These are phyloP conservation scores for Eupithecia subumbrata DNA, from an alignment of 2,888 invertebrate genomes.

Conservation along the genomic window DNA sequence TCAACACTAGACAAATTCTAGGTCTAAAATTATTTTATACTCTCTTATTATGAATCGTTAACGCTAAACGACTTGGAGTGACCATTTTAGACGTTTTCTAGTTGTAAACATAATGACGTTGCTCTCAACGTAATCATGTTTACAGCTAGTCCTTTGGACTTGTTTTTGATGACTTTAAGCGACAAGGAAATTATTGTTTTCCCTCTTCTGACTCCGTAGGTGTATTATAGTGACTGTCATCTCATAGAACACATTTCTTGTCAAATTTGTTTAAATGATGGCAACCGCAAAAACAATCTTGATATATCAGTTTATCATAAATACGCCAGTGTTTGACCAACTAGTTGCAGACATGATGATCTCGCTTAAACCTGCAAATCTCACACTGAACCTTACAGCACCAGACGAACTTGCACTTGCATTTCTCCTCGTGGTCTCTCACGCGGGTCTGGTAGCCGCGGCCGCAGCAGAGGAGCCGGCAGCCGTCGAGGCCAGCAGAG, in stretches of 20 bases:
- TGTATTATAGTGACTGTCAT: not conserved
- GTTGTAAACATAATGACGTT: not conserved
- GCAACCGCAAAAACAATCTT: not conserved
- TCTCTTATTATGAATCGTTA: not conserved
- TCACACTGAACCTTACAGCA: constrained; percentile 95
- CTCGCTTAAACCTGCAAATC: constrained; percentile 90
- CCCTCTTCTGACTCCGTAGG: not conserved
- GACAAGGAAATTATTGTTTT: not conserved
- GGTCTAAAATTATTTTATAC: not conserved
- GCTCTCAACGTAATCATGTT: not conserved
- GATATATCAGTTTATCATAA: not conserved
- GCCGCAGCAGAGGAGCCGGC: constrained; percentile 94
- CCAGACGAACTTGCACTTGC: constrained; percentile 95
- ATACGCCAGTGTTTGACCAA: not conserved
- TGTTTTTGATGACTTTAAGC: not conserved
- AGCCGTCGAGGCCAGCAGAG: constrained; percentile 93
- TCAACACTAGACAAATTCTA: not conserved
- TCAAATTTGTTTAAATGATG: not conserved
- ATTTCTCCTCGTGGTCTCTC: constrained; percentile 92
- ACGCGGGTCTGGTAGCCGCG: constrained; percentile 94
- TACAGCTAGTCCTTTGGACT: not conserved
- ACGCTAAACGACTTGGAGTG: not conserved
- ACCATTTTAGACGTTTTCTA: not conserved
- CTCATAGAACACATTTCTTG: not conserved
- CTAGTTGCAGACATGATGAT: constrained; percentile 65